These are phyloP conservation scores for Clarias pachynema DNA, from an alignment of 2,797 vertebrate genomes.

Conservation along the genomic window DNA sequence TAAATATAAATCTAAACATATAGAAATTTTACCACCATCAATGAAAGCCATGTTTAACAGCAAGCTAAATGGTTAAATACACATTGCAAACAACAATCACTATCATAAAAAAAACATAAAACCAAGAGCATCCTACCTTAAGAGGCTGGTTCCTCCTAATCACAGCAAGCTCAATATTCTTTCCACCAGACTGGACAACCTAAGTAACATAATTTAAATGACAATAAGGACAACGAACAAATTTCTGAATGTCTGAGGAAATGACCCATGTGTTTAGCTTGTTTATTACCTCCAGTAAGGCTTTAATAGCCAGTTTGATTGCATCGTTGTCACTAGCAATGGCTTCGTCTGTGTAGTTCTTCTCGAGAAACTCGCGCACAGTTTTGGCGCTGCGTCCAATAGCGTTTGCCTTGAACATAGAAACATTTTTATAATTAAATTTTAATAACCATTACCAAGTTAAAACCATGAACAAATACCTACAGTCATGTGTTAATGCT, in stretches of 20 bases:
- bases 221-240: conserved; percentile 3
- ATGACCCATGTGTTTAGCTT: not conserved
- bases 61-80: not conserved
- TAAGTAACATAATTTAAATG: conserved; percentile 53
- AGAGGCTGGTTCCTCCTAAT: conserved; percentile 82
- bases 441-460: not conserved
- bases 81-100: not conserved
- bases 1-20: not conserved
- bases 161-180: conserved; percentile 81
- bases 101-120: not conserved
- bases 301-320: conserved; percentile 82
- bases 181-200: conserved; percentile 84
- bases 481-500: not conserved
- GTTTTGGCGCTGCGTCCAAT: conserved; percentile 84
- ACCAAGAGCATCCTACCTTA: conserved; percentile 66
- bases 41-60: not conserved
- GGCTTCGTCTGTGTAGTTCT: conserved; percentile 83
- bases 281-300: conserved; percentile 85
- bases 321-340: conserved; percentile 79
- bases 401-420: conserved; percentile 76
- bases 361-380: conserved; percentile 83
- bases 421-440: not conserved
- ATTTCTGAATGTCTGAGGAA: not conserved
- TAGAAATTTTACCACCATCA: not conserved
- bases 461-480: not conserved